Base-by-base conservation (phyloP, 2,888 invertebrate species). In the Boloria euphrosyne region DNA sequence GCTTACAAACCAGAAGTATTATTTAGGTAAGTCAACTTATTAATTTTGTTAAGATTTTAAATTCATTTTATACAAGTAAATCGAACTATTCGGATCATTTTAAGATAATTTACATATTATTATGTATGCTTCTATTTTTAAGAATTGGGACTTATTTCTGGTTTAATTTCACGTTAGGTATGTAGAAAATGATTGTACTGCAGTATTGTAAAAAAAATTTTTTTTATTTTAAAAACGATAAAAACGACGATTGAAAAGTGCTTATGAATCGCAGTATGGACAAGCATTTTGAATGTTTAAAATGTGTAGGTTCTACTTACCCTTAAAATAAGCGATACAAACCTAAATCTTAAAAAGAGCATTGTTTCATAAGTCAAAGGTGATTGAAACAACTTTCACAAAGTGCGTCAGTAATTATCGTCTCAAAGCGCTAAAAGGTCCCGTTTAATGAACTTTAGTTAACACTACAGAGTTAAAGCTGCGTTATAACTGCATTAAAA, bases 1-100 rank as follows among this genome's bases (percentile, higher is more conserved):
- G 96, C 98, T 64, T 99, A 98, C 91, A 97, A 98, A 87, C 98
- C 99, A 75, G 96, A 95, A 83, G 95, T 96, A 80, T 90, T 96
- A 73, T 93, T 93, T 84, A 91, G 92, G 92, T 93, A 74, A 80
- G 81, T 74, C n/a, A 14, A 14, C 13, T 27, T n/a, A 16, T 22
- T 10, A 4, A 53, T n/a, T 14, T 31, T 52, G 52, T 13, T n/a
- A 31, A 31, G 31, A 31, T 31, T 31, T 14, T 4, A 27, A 3
- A 50, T 50, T 16, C 5, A 6, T 50, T 17, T 50, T 16, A n/a
- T 16, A 52, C 31, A 10, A 4, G 16, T 31, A 27, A 31, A 7
- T 38, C 10, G 31, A 38, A 38, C 10, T 38, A 38, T 38, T 38
- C 31, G 31, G 10, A 38, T 31, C 31, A 31, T 27, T 27, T 27